Conservation (phyloP, 1,140 invertebrate species). For the Apis florea region DNA sequence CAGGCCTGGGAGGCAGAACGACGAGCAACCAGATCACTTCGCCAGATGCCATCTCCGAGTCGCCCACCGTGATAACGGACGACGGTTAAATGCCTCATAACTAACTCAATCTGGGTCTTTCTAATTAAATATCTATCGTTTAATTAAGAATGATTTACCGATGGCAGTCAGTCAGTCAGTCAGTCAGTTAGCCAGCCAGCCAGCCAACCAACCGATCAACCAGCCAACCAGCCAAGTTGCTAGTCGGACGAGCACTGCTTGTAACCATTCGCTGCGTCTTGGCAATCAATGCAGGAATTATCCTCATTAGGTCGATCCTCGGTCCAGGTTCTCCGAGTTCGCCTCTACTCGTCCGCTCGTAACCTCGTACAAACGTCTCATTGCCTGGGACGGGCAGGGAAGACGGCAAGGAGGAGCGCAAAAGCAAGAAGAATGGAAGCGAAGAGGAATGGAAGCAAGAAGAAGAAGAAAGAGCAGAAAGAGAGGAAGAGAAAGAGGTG, state of each 20-base stretch:
- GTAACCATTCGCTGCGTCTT: slow-evolving; percentile 65
- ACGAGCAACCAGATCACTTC: slow-evolving; percentile 63
- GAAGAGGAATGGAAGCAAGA: background rate
- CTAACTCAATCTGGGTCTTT: slow-evolving; percentile 71
- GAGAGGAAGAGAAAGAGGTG: background rate
- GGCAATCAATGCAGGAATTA: slow-evolving; percentile 79
- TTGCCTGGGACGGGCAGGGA: slow-evolving; percentile 13
- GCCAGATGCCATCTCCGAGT: slow-evolving; percentile 68
- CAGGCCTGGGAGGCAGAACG: slow-evolving; percentile 44
- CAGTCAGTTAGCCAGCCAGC: slow-evolving; percentile 25
- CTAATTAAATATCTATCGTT: slow-evolving; percentile 79
- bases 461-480: background rate
- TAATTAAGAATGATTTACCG: slow-evolving; percentile 79
- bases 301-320: slow-evolving; percentile 77
- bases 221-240: slow-evolving; percentile 33
- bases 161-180: slow-evolving; percentile 56
- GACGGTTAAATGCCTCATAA: slow-evolving; percentile 73
- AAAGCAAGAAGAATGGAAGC: slow-evolving; percentile 14
- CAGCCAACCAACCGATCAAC: slow-evolving; percentile 26
- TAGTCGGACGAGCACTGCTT: slow-evolving; percentile 58
- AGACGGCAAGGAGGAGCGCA: slow-evolving; percentile 40
- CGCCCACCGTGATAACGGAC: slow-evolving; percentile 71
- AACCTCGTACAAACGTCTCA: slow-evolving; percentile 43
- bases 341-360: slow-evolving; percentile 38
- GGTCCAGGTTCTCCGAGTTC: slow-evolving; percentile 53